Evolutionary conservation across 2,113 vertebrate species (phyloP), one percentile per base, ranked within the genome.

Genomic region (Euleptes europaea): DNA sequence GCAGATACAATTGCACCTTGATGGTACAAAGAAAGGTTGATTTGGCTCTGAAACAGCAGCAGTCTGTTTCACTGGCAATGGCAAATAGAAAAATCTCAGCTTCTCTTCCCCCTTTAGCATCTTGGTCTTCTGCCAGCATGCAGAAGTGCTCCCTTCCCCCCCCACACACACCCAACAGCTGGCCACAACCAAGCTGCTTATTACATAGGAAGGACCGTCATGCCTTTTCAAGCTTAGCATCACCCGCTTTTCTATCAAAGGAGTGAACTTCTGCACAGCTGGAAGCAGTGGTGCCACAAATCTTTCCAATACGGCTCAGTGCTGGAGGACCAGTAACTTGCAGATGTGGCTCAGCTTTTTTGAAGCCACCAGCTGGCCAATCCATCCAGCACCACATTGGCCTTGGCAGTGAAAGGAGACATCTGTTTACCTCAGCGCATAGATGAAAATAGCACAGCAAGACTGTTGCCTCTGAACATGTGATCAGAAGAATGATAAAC

Each of bases 391-490:
- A 87, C 42, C 0, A 0, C 31, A 77, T 1, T 9, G 21, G 13
- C 40, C 76, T 88, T 66, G 17, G 75, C 11, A 70, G 6, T 13
- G 67, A 21, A 93, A 79, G 2, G 3, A 2, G 69, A 51, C 70
- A 1, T 42, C 77, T 67, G 72, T 88, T 96, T 93, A 98, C 98
- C 97, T 98, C 97, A 70, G 98, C 97, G 94, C 97, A 98, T 31
- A 98, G 96, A 91, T 97, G 97, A 92, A 99, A 98, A 94, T 98
- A 99, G 95, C 97, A 98, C 60, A 98, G 96, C 92, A 99, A 94
- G 92, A 98, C 95, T 7, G 97, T 98, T 86, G 97, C 97, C 94
- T 99, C 98, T 0, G 97, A 98, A 92, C 98, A 98, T 0, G 97
- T 98, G 89, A 99, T 98, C 84, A 98, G 94, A 42, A 98, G 95